Percentiles rank a stretch among this genome's conserved stretches.
Conservation (phyloP, 2,888 invertebrate genomes). For the Sinhomidia bicolor region DNA sequence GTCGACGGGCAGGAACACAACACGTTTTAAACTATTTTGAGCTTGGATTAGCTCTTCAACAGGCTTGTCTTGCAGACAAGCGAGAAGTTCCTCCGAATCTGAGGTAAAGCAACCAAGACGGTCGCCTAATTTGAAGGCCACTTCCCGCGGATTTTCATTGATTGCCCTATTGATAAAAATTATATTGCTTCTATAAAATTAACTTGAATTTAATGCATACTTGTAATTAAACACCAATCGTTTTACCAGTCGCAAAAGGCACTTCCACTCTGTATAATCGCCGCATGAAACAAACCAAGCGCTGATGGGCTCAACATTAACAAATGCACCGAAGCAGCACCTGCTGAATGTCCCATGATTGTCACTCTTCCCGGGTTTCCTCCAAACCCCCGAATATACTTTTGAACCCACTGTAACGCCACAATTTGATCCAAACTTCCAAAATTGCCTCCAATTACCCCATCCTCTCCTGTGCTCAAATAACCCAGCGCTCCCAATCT, state of each 20-base stretch:
- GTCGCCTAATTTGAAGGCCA: slow-evolving; percentile 70
- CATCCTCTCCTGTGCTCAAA: slow-evolving; percentile 77
- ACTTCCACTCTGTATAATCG: slow-evolving; percentile 78
- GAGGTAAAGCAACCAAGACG: slow-evolving; percentile 69
- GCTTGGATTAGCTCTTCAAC: slow-evolving; percentile 72
- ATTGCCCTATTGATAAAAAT: slow-evolving; percentile 64
- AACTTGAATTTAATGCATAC: not conserved
- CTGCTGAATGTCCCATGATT: slow-evolving; percentile 80
- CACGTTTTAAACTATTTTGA: slow-evolving; percentile 58
- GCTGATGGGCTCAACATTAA: slow-evolving; percentile 84
- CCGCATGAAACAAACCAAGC: slow-evolving; percentile 77
- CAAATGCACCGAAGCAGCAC: slow-evolving; percentile 83
- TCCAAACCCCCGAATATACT: slow-evolving; percentile 72
- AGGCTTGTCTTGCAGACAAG: slow-evolving; percentile 74
- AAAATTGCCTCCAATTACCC: slow-evolving; percentile 71
- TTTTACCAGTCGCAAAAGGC: slow-evolving; percentile 77
- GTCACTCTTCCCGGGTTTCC: slow-evolving; percentile 66
- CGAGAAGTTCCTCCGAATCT: slow-evolving; percentile 53
- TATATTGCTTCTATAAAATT: too few relatives aligned
- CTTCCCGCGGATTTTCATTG: slow-evolving; percentile 76
- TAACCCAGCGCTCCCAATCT: slow-evolving; percentile 61
- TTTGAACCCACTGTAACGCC: slow-evolving; percentile 72
- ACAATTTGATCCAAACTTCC: slow-evolving; percentile 69
- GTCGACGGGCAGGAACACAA: slow-evolving; percentile 71
- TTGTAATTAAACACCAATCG: not conserved